phyloP scores from a whole-genome alignment of 2,797 vertebrate genomes.

The Sebastes ruberrimus region DNA sequence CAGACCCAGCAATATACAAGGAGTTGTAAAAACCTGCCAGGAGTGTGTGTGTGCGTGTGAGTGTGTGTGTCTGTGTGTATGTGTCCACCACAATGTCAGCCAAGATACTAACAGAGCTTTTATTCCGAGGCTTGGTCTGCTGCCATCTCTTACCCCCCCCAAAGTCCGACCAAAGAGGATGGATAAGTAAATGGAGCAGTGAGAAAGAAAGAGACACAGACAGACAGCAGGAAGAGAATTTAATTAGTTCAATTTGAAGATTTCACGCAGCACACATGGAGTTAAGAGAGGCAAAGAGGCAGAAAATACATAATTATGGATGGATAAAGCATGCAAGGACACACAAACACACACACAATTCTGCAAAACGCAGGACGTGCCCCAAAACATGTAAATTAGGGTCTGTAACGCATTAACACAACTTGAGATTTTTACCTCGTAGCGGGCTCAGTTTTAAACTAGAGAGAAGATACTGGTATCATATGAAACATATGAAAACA shows the following conservation, averaged over 20 bases:
- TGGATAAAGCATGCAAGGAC: not conserved
- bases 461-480: not conserved
- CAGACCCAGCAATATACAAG: constrained; percentile 75
- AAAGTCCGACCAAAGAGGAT: constrained; percentile 48
- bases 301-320: not conserved
- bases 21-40: constrained; percentile 79
- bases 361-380: not conserved
- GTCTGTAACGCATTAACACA: not conserved
- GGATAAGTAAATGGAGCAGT: constrained; percentile 46
- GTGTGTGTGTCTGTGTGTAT: constrained; percentile 18
- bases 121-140: constrained; percentile 76
- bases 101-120: constrained; percentile 83
- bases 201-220: constrained; percentile 1
- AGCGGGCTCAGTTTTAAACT: not conserved
- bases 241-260: constrained; percentile 12
- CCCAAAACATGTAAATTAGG: not conserved
- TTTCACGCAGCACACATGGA: not conserved
- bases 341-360: not conserved
- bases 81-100: constrained; percentile 80
- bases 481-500: not conserved
- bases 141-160: constrained; percentile 65
- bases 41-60: constrained; percentile 33
- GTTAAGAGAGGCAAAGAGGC: not conserved
- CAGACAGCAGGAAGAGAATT: not conserved
- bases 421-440: too few species aligned